Evolutionary conservation across 2,888 invertebrate genomes (phyloP), one percentile per base, ranked within the genome.

Genomic region (Boloria selene): DNA sequence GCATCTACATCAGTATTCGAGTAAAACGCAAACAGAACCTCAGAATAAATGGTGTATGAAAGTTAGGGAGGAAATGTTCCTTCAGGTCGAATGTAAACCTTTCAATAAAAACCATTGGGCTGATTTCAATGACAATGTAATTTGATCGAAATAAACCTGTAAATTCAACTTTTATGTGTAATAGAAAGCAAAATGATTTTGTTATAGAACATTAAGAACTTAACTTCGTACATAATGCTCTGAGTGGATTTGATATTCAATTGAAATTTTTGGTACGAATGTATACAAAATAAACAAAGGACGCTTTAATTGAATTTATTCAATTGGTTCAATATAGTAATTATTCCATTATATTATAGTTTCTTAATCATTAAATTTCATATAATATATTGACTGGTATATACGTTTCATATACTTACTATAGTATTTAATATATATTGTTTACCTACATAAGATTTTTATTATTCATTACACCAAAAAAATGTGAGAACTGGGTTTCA

Each of bases 1-100:
- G 76, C 77, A n/a, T n/a, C n/a, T n/a, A n/a, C n/a, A n/a, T 74
- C 79, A 80, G 80, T 82, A 78, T 80, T 82, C 72, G 72, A 79
- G 76, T 80, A 79, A 76, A 86, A 85, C 74, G 80, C 83, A 84
- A 86, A 86, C 79, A 86, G 74, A 78, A 84, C 85, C 77, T 83
- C 74, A 62, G 70, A 78, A 81, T 81, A 82, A 85, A 83, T 81
- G 79, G 82, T 77, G 79, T 77, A 79, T 80, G 74, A 79, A 82
- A 75, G 78, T 77, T 72, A 73, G 73, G 70, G 73, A 69, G 73
- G 71, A 75, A 77, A 76, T 71, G 72, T 71, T 68, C 72, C 67
- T 74, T 72, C 72, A 70, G 72, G 72, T 71, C 72, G 73, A 77
- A 77, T 73, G 71, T 73, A 71, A 71, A 74, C 69, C 62, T 73